These are phyloP conservation scores for Trachurus trachurus DNA, from an alignment of 2,797 vertebrate species.

Conservation along the genomic window DNA sequence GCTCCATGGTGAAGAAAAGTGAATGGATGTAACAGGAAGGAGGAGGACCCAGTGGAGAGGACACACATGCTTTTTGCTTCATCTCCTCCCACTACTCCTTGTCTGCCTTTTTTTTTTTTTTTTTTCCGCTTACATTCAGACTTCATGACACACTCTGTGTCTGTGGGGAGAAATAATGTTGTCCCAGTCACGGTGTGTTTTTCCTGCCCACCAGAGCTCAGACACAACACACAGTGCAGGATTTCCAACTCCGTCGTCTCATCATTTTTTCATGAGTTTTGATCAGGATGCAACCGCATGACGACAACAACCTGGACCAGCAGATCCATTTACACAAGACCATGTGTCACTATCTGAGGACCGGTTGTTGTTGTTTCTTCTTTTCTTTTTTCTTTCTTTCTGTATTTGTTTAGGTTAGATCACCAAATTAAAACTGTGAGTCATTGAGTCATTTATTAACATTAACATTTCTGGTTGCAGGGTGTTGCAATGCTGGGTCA, in stretches of 20 bases:
- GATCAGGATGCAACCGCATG: slow-evolving; percentile 57
- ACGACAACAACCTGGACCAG: slow-evolving; percentile 34
- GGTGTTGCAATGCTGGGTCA: slow-evolving; percentile 54
- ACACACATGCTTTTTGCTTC: slow-evolving; percentile 79
- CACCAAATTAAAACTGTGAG: slow-evolving; percentile 60
- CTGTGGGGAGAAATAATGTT: slow-evolving; percentile 77
- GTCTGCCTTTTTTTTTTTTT: slow-evolving; percentile 48
- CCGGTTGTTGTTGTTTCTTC: not conserved
- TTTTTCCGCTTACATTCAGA: slow-evolving; percentile 68
- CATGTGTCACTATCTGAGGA: not conserved
- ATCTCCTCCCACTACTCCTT: slow-evolving; percentile 78
- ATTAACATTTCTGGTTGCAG: slow-evolving; percentile 60
- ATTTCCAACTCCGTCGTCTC: slow-evolving; percentile 56
- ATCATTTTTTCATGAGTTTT: slow-evolving; percentile 71
- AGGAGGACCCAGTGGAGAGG: slow-evolving; percentile 80
- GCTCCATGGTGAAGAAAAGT: slow-evolving; percentile 75
- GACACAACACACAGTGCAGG: slow-evolving; percentile 66
- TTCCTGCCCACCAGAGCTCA: slow-evolving; percentile 78
- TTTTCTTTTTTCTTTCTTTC: not conserved
- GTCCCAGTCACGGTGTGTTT: slow-evolving; percentile 76
- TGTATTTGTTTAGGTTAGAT: slow-evolving; percentile 49
- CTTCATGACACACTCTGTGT: slow-evolving; percentile 77
- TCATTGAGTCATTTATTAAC: slow-evolving; percentile 56
- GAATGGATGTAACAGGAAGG: slow-evolving; percentile 83
- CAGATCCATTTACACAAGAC: slow-evolving; percentile 15